Evolutionary conservation across 2,113 vertebrate genomes (phyloP).

Genomic region (Chiloscyllium plagiosum): DNA sequence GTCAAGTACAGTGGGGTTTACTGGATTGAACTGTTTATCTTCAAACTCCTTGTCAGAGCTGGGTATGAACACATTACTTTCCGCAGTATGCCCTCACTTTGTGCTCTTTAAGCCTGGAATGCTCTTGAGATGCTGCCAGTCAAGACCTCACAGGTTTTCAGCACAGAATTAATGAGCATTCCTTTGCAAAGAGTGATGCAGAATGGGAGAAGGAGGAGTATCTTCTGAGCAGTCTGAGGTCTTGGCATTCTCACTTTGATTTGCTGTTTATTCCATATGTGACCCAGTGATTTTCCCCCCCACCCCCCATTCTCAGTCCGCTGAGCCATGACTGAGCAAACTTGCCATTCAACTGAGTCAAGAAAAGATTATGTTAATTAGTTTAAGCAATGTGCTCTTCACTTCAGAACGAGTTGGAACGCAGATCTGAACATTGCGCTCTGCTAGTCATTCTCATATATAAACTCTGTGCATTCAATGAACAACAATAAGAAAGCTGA

Average conservation of each 20-base stretch:
- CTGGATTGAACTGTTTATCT: conserved; percentile 9
- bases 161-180: conserved; percentile 33
- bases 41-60: background rate
- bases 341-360: conserved; percentile 31
- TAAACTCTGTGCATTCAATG: background rate
- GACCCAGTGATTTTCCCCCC: background rate
- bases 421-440: background rate
- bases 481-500: background rate
- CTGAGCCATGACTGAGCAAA: conserved; percentile 32
- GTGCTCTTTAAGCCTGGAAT: conserved; percentile 32
- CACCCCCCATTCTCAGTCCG: background rate
- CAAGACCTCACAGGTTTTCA: conserved; percentile 27
- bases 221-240: conserved; percentile 27
- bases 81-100: conserved; percentile 14
- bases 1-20: conserved; percentile 11
- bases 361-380: conserved; percentile 35
- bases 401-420: conserved; percentile 2
- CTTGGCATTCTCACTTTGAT: conserved; percentile 29
- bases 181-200: background rate
- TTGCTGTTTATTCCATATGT: conserved; percentile 19
- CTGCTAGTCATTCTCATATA: conserved; percentile 10
- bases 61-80: conserved; percentile 29
- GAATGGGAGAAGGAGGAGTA: conserved; percentile 13
- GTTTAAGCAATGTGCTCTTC: conserved; percentile 11
- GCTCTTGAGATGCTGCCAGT: conserved; percentile 23